Percentiles rank a stretch among this genome's conserved stretches.
These are phyloP conservation scores for Drosophila leontia DNA, from an alignment of 1,140 invertebrate species.

Conservation along the genomic window DNA sequence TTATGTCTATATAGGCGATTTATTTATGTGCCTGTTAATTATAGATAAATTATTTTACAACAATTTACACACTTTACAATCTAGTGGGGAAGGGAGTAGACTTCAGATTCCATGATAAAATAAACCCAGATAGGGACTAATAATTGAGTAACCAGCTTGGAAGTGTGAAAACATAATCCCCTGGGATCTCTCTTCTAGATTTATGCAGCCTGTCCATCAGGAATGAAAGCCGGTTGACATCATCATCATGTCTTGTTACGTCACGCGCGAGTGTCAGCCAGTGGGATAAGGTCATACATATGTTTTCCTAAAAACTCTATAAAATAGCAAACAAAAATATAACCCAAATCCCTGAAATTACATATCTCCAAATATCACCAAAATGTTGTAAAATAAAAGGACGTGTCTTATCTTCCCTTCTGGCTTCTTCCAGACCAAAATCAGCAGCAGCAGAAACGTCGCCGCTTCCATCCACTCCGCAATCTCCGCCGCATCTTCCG, in stretches of 20 bases:
- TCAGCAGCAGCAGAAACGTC: conserved; percentile 75
- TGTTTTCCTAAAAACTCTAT: background rate
- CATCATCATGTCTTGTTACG: conserved; percentile 5
- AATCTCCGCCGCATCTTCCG: conserved; percentile 83
- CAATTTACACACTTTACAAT: conserved; percentile 5
- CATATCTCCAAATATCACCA: background rate
- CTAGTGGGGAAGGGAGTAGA: too few species aligned
- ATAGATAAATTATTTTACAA: background rate
- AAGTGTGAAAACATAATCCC: conserved; percentile 15
- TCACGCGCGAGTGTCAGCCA: background rate
- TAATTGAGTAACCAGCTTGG: background rate
- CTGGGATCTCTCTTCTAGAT: background rate
- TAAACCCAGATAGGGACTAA: background rate
- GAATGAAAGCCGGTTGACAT: background rate
- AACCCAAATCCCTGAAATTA: background rate
- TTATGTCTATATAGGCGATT: background rate
- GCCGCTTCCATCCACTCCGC: conserved; percentile 82
- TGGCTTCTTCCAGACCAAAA: conserved; percentile 52
- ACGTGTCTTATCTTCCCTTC: conserved; percentile 4
- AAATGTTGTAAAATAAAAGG: conserved; percentile 36
- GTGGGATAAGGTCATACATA: background rate
- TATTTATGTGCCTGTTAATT: background rate
- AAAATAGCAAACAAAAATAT: background rate
- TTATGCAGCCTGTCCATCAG: conserved; percentile 31
- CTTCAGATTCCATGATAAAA: conserved; percentile 8